phyloP scores from a whole-genome alignment of 2,888 invertebrate genomes.

The Lucinisca nassula region DNA sequence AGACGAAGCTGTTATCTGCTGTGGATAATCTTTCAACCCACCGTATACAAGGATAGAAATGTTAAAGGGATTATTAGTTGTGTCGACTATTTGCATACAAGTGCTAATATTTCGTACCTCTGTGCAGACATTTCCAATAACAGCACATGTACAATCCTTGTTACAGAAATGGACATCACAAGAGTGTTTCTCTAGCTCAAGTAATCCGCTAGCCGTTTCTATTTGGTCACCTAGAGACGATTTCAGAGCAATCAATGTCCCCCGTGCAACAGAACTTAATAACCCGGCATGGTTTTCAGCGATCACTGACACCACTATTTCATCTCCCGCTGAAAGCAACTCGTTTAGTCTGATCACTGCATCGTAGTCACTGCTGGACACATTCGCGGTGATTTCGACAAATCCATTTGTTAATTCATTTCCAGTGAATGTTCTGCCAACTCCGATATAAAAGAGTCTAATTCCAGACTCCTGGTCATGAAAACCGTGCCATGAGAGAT shows the following conservation, averaged over 20 bases:
- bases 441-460: constrained; percentile 47
- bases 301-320: constrained; percentile 63
- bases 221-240: background rate
- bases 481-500: constrained; percentile 74
- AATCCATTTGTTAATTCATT: constrained; percentile 57
- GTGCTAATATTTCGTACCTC: background rate
- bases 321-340: constrained; percentile 9
- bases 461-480: constrained; percentile 71
- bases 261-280: constrained; percentile 51
- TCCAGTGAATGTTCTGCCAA: constrained; percentile 60
- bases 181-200: constrained; percentile 67
- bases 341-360: constrained; percentile 5
- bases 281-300: constrained; percentile 68
- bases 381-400: background rate
- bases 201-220: constrained; percentile 16
- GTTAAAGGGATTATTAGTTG: background rate
- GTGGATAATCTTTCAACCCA: background rate
- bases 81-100: constrained; percentile 8
- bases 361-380: background rate
- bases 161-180: constrained; percentile 67
- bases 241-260: constrained; percentile 38
- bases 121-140: constrained; percentile 65
- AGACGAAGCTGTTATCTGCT: constrained; percentile 40
- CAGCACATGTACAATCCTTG: constrained; percentile 72
- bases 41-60: constrained; percentile 18